These are phyloP conservation scores for Cryptocephalus moraei DNA, from an alignment of 2,888 invertebrate species.

Conservation along the genomic window DNA sequence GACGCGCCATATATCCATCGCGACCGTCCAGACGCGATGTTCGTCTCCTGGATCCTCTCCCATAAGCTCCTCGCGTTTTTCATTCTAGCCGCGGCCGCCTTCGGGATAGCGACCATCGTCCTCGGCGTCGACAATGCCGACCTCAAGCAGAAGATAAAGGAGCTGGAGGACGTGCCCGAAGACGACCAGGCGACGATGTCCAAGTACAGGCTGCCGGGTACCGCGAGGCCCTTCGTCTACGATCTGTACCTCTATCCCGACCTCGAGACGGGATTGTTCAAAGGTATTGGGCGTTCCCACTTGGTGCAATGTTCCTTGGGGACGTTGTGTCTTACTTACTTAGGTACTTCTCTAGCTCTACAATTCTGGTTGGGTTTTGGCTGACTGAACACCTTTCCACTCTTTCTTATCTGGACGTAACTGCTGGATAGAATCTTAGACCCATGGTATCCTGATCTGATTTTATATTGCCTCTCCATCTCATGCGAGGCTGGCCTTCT, in stretches of 20 bases:
- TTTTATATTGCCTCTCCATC: too few relatives aligned
- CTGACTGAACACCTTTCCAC: too few relatives aligned
- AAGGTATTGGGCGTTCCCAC: constrained; percentile 36
- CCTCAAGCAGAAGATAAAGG: constrained; percentile 19
- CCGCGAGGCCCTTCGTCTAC: constrained; percentile 54
- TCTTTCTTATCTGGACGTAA: too few relatives aligned
- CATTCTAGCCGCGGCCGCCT: constrained; percentile 31
- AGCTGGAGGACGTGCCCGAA: constrained; percentile 9
- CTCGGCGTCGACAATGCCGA: constrained; percentile 39
- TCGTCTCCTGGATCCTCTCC: constrained; percentile 16
- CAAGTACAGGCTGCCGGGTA: constrained; percentile 46
- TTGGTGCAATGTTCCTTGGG: too few relatives aligned
- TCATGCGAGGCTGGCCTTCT: too few relatives aligned
- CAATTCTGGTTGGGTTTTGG: too few relatives aligned
- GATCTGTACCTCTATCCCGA: constrained; percentile 58
- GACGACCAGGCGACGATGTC: constrained; percentile 17
- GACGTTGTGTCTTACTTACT: too few relatives aligned
- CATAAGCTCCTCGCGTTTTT: constrained; percentile 37
- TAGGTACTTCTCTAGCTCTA: too few relatives aligned
- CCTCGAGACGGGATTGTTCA: constrained; percentile 43
- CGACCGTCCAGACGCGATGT: too few relatives aligned
- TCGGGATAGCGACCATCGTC: constrained; percentile 45
- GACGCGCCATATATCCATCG: too few relatives aligned
- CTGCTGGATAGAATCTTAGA: too few relatives aligned
- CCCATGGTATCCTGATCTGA: too few relatives aligned